Conservation (phyloP, 1,140 invertebrate genomes). For the Heliothis virescens region DNA sequence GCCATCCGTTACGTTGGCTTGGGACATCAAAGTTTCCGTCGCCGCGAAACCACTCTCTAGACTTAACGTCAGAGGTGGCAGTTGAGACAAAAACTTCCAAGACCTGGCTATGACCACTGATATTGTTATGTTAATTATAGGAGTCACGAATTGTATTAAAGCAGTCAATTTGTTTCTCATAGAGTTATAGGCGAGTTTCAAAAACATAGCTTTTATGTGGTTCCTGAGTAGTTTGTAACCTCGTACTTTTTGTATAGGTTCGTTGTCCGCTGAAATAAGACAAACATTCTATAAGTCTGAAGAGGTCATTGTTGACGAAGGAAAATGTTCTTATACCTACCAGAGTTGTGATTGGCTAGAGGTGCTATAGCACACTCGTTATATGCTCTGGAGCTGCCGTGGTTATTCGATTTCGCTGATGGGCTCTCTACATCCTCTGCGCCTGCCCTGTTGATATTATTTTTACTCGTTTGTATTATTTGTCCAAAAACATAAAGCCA, state of each 20-base stretch:
- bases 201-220: slow-evolving; percentile 88
- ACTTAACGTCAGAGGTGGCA: slow-evolving; percentile 80
- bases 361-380: slow-evolving; percentile 65
- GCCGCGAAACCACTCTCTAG: slow-evolving; percentile 74
- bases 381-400: slow-evolving; percentile 45
- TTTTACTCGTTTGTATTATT: neutral
- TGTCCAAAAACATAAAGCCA: neutral
- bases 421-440: slow-evolving; percentile 70
- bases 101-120: slow-evolving; percentile 86
- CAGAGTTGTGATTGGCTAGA: slow-evolving; percentile 53
- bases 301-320: neutral
- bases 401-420: slow-evolving; percentile 58
- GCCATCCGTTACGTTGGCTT: slow-evolving; percentile 58
- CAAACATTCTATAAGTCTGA: neutral
- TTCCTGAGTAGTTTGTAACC: slow-evolving; percentile 83
- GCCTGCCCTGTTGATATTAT: slow-evolving; percentile 77
- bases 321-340: slow-evolving; percentile 36
- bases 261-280: slow-evolving; percentile 64
- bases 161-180: slow-evolving; percentile 86
- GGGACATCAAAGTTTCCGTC: slow-evolving; percentile 74
- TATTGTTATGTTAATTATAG: slow-evolving; percentile 87
- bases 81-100: slow-evolving; percentile 78
- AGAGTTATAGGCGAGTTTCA: slow-evolving; percentile 87
- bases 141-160: slow-evolving; percentile 87
- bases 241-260: slow-evolving; percentile 75